Evolutionary conservation across 2,113 vertebrate genomes (phyloP).

Genomic region (Rhabdornis inornatus): DNA sequence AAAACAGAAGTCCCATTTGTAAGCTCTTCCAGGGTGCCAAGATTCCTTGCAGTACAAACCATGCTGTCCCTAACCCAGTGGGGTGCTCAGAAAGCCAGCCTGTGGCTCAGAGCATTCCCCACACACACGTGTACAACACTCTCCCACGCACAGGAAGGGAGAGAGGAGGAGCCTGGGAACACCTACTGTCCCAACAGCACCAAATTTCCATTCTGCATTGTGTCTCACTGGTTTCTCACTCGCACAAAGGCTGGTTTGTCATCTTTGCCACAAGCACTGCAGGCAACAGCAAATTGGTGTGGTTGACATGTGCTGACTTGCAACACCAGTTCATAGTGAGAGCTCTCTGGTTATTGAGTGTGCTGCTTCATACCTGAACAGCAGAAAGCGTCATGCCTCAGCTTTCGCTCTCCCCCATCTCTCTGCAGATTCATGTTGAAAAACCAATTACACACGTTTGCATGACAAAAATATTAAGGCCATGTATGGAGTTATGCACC

Average conservation of each 20-base stretch:
- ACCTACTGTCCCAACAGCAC: neutral
- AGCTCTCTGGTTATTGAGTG: accelerated
- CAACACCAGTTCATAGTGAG: neutral
- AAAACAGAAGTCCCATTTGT: neutral
- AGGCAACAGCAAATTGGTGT: neutral
- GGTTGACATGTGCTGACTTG: neutral
- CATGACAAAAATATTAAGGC: neutral
- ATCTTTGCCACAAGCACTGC: constrained; percentile 21
- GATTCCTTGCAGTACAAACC: neutral
- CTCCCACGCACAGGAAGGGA: neutral
- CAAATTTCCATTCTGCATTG: constrained; percentile 25
- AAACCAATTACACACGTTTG: neutral
- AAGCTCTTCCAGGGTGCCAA: neutral
- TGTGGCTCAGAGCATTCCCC: neutral
- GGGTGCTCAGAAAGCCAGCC: neutral
- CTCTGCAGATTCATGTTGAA: neutral
- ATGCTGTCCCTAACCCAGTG: neutral
- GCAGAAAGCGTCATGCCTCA: neutral
- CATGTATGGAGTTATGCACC: neutral
- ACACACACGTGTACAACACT: neutral
- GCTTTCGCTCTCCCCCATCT: neutral
- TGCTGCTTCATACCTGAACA: neutral
- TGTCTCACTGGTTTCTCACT: neutral
- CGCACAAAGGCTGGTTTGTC: constrained; percentile 32
- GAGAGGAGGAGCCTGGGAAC: neutral